Conservation (phyloP, 2,797 vertebrate genomes). For the Chrysocyon brachyurus region DNA sequence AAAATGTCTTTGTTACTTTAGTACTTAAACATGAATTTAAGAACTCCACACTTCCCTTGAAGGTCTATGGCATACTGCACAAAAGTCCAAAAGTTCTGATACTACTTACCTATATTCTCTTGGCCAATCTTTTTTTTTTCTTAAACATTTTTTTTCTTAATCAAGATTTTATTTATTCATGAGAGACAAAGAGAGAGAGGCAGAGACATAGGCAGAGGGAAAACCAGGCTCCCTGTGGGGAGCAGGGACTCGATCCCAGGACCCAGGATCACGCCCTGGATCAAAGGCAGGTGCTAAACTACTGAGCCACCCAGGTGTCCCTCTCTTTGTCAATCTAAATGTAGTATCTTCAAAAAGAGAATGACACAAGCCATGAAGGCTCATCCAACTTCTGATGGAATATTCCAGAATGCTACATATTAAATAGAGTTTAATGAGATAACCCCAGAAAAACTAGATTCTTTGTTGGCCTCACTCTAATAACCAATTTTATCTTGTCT, state of each 20-base stretch:
- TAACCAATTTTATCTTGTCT: slow-evolving; percentile 21
- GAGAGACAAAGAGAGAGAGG: too few species aligned
- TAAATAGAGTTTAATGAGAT: neutral
- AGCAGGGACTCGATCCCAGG: too few species aligned
- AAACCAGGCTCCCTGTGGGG: too few species aligned
- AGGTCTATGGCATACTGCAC: neutral
- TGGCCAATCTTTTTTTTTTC: neutral
- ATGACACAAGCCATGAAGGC: neutral
- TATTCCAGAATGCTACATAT: neutral
- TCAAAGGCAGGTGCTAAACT: too few species aligned
- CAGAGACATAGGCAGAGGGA: too few species aligned
- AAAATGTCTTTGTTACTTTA: neutral
- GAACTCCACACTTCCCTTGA: neutral
- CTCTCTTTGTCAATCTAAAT: neutral
- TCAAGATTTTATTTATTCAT: too few species aligned
- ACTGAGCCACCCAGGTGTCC: too few species aligned
- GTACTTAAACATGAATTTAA: neutral
- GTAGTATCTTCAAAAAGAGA: slow-evolving; percentile 26
- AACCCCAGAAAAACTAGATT: neutral
- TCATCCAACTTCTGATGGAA: neutral
- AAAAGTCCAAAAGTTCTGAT: neutral
- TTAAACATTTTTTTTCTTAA: too few species aligned
- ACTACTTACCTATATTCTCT: neutral
- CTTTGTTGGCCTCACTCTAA: neutral
- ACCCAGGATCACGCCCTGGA: too few species aligned